Percentiles rank a stretch among this genome's conserved stretches.
Evolutionary conservation across 2,888 invertebrate species (phyloP).

Genomic region (Lagria hirta): DNA sequence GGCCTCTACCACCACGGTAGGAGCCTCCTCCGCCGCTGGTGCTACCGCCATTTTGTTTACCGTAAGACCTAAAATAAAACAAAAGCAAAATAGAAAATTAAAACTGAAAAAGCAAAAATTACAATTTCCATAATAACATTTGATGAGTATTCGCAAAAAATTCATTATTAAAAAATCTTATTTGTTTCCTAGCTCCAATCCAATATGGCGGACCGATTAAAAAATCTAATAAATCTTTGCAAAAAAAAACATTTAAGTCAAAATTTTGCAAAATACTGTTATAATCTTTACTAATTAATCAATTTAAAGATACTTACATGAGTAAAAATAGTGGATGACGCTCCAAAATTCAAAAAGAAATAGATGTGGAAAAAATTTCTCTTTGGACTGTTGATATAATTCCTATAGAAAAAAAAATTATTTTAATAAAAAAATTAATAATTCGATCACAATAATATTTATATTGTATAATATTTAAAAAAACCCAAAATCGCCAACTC

Average conservation of each 20-base stretch:
- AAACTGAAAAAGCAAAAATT: too few species aligned
- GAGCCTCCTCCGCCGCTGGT: constrained; percentile 40
- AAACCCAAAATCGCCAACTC: constrained; percentile 6
- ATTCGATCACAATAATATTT: constrained; percentile 1
- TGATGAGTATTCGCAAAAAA: too few species aligned
- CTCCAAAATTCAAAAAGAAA: constrained; percentile 1
- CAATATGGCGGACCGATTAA: constrained; percentile 15
- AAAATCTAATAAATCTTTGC: constrained; percentile 3
- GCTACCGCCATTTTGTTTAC: constrained; percentile 39
- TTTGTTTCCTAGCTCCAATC: neutral
- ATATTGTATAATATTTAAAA: neutral
- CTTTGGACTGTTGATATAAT: constrained; percentile 15
- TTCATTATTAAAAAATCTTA: too few species aligned
- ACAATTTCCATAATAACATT: too few species aligned
- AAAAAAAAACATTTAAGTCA: neutral
- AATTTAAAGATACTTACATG: constrained; percentile 10
- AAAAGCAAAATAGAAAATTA: too few species aligned
- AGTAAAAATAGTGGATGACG: constrained; percentile 7
- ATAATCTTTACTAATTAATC: neutral
- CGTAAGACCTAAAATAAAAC: constrained; percentile 44
- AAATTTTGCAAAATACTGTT: constrained; percentile 1
- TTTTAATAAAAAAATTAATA: neutral
- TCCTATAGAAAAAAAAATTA: constrained; percentile 6
- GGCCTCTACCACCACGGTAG: constrained; percentile 45
- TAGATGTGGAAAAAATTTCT: constrained; percentile 4